These are phyloP conservation scores for Cynopterus brachyotis DNA, from an alignment of 2,113 vertebrate species.

Conservation along the genomic window DNA sequence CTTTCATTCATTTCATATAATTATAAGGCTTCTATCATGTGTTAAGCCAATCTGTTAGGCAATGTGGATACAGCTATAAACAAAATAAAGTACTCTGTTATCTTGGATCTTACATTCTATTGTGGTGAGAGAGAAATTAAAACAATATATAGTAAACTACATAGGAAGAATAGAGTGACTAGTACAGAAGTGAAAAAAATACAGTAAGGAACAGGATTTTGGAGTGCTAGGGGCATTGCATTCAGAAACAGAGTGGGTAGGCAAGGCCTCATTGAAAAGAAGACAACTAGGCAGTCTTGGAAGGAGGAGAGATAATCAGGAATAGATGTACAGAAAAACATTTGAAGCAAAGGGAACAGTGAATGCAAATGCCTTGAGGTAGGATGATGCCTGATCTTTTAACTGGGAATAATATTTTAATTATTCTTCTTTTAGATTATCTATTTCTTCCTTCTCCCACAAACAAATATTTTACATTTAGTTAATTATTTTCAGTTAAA, in stretches of 20 bases:
- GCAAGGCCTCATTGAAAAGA: neutral
- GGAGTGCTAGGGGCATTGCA: rapidly evolving
- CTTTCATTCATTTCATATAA: neutral
- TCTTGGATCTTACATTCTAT: neutral
- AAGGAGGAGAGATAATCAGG: neutral
- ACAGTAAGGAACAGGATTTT: neutral
- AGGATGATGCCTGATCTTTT: neutral
- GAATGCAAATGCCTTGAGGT: neutral
- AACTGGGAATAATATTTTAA: neutral
- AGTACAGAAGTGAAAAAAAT: neutral
- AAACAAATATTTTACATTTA: neutral
- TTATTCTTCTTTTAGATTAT: neutral
- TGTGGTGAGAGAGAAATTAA: neutral
- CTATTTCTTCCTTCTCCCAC: neutral
- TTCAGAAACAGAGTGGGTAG: neutral
- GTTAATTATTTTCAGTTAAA: neutral
- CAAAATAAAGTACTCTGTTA: neutral
- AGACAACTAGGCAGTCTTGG: neutral
- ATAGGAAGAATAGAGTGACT: neutral
- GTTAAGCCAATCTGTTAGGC: neutral
- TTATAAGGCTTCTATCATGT: neutral
- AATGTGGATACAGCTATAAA: neutral
- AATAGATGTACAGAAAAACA: neutral
- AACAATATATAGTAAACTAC: neutral
- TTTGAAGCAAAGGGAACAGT: neutral